A percentile compares a stretch with the other conserved stretches of the same genome.
Conservation (phyloP, 2,113 vertebrate genomes). For the Oenanthe melanoleuca region DNA sequence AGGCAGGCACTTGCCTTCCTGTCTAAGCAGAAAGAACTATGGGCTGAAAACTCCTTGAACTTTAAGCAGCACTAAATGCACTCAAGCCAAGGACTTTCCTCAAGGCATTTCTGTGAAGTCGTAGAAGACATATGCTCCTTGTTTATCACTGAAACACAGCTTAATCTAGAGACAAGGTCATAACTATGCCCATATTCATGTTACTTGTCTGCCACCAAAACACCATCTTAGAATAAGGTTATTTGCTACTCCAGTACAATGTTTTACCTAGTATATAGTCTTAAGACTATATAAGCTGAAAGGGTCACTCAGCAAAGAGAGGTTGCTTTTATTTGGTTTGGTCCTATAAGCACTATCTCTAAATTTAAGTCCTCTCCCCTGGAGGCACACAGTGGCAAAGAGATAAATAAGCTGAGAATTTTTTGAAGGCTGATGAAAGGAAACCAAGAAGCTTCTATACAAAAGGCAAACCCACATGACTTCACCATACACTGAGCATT, state of each 20-base stretch:
- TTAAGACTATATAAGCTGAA: neutral
- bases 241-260: neutral
- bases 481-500: neutral
- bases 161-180: neutral
- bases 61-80: neutral
- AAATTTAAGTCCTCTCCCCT: neutral
- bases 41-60: neutral
- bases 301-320: neutral
- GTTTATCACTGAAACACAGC: neutral
- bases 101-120: neutral
- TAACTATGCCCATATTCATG: neutral
- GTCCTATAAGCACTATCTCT: neutral
- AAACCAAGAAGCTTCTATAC: neutral
- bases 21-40: neutral
- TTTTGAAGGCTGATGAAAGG: slow-evolving; percentile 19
- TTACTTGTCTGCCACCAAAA: neutral
- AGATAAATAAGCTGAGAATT: neutral
- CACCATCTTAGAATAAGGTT: neutral
- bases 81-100: neutral
- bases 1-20: neutral
- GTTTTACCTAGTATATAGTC: neutral
- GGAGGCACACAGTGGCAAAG: neutral
- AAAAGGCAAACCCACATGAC: slow-evolving; percentile 38
- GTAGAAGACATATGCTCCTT: neutral
- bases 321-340: neutral